Conservation (phyloP, 1,140 invertebrate genomes). For the Sitobion miscanthi region DNA sequence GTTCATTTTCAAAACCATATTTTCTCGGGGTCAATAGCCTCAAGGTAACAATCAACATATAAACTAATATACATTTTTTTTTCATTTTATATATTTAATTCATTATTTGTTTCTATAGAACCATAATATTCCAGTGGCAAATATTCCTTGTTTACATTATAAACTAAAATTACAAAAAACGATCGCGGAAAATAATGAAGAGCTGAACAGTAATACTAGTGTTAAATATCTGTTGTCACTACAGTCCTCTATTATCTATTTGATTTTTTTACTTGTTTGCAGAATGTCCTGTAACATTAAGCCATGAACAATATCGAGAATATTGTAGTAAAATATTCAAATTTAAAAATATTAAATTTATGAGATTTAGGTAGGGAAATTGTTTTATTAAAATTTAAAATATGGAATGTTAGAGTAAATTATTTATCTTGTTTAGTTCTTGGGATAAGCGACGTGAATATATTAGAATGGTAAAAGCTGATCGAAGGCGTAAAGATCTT, state of each 20-base stretch:
- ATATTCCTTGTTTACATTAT: slow-evolving; percentile 94
- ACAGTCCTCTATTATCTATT: background rate
- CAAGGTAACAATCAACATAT: slow-evolving; percentile 68
- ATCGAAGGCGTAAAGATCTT: slow-evolving; percentile 52
- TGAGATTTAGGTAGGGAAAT: slow-evolving; percentile 31
- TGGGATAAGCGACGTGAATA: slow-evolving; percentile 58
- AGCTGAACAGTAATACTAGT: background rate
- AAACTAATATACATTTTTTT: background rate
- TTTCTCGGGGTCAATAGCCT: slow-evolving; percentile 92
- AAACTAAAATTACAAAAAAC: slow-evolving; percentile 77
- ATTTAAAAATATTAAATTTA: slow-evolving; percentile 71
- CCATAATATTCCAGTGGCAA: slow-evolving; percentile 91
- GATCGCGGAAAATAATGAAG: slow-evolving; percentile 58
- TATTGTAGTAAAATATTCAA: slow-evolving; percentile 88
- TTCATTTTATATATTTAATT: background rate
- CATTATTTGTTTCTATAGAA: slow-evolving; percentile 68
- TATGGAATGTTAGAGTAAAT: background rate
- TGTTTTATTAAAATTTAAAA: background rate
- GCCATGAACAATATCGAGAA: slow-evolving; percentile 61
- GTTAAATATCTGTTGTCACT: background rate
- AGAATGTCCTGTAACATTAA: background rate
- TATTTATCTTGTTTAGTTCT: slow-evolving; percentile 53
- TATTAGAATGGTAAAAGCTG: slow-evolving; percentile 56
- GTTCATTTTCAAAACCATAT: slow-evolving; percentile 89
- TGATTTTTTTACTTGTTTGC: background rate